Evolutionary conservation across 2,888 invertebrate genomes (phyloP), one percentile per base, ranked within the genome.

Genomic region (Ectemnius continuus): DNA sequence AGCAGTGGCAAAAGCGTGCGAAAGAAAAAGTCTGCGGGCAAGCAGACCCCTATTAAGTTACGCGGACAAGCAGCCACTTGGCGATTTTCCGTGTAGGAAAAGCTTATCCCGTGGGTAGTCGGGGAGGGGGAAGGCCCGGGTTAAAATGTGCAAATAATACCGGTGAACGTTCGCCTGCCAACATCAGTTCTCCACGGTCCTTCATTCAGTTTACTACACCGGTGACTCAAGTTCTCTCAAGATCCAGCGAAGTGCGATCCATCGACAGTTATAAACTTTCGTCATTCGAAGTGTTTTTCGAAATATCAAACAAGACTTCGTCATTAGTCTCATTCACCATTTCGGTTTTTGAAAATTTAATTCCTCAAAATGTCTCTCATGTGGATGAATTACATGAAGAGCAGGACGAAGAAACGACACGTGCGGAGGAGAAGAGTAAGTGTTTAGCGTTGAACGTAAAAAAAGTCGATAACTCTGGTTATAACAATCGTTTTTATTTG

Each of bases 311-410:
- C 28, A 4, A 8, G 28, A 60, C 26, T 5, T 14, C 1, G 11
- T 52, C 4, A 52, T 52, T 52, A 52, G n/a, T 52, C 16, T 4
- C 14, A 52, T 47, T 16, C n/a, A 52, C 14, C 4, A 1, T 6
- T 36, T 36, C 2, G 36, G 23, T 70, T 58, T 36, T 4, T 18
- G 58, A 45, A 16, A 26, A 14, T 56, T 60, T 20, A 48, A 58
- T 56, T 46, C 18, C 20, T 61, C 58, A 69, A 45, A 67, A 92
- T 92, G 92, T 92, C 92, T 11, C 84, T 92, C 36, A 91, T 91
- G 88, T 92, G 92, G 92, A 93, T 91, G 92, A 93, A 91, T 88
- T 92, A 91, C 86, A 90, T 92, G 85, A 92, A 92, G 83, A 88
- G 88, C 83, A 91, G 84, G 66, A 88, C 85, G 48, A 88, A 84